A percentile compares a stretch with the other conserved stretches of the same genome.
These are phyloP conservation scores for Miniopterus natalensis DNA, from an alignment of 2,113 vertebrate species.

Conservation along the genomic window DNA sequence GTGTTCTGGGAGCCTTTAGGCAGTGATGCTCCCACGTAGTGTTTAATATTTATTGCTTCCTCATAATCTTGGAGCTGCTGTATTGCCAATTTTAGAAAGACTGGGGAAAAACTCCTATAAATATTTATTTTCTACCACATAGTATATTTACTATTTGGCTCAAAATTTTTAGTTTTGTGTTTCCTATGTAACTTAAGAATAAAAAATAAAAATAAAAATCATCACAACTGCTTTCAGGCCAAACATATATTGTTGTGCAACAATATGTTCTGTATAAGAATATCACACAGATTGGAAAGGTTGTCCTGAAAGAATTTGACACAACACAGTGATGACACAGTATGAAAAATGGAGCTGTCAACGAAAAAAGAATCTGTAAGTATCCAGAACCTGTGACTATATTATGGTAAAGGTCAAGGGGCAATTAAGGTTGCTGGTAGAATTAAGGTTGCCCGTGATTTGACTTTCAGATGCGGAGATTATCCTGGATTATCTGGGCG, in stretches of 20 bases:
- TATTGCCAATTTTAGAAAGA: constrained; percentile 55
- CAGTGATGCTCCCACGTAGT: background rate
- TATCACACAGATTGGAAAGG: constrained; percentile 14
- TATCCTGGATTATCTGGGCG: background rate
- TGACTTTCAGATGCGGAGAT: background rate
- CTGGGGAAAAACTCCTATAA: background rate
- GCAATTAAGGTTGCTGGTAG: background rate
- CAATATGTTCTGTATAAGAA: background rate
- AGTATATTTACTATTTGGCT: constrained; percentile 50
- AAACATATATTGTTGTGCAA: constrained; percentile 10
- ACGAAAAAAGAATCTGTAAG: background rate
- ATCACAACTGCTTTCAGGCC: background rate
- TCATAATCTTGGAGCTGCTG: background rate
- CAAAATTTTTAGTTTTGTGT: constrained; percentile 58
- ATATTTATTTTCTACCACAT: constrained; percentile 66
- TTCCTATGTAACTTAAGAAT: constrained; percentile 71
- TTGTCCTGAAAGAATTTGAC: constrained; percentile 22
- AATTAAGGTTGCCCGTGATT: background rate
- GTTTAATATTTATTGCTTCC: constrained; percentile 63
- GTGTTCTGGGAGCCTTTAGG: background rate
- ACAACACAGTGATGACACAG: background rate
- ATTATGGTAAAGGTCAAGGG: background rate
- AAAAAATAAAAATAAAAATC: constrained; percentile 51
- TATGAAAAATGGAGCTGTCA: background rate
- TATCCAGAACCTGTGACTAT: background rate